A percentile compares a stretch with the other conserved stretches of the same genome.
phyloP scores from a whole-genome alignment of 2,797 vertebrate species.

The Rhodeus uyekii region DNA sequence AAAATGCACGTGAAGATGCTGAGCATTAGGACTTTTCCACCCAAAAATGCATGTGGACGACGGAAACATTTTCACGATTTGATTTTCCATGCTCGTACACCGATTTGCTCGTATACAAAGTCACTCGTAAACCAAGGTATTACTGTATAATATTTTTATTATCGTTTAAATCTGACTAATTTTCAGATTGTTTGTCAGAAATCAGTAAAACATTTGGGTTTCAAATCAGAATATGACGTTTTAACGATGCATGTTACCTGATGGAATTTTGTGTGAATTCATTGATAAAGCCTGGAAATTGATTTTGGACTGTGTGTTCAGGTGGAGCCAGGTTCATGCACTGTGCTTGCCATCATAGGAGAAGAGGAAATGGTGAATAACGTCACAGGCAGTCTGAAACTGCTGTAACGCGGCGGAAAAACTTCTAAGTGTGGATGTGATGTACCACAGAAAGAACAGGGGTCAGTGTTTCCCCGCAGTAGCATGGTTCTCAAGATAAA shows the following conservation, averaged over 20 bases:
- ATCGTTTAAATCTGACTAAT: too few relatives aligned
- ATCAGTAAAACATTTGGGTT: too few relatives aligned
- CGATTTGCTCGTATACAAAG: too few relatives aligned
- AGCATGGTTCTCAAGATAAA: conserved; percentile 58
- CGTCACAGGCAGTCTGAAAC: conserved; percentile 84
- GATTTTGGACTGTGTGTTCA: conserved; percentile 51
- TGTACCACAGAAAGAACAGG: conserved; percentile 63
- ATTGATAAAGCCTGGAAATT: not conserved
- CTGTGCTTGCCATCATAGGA: conserved; percentile 82
- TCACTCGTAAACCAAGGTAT: too few relatives aligned
- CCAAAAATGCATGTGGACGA: too few relatives aligned
- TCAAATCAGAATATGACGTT: too few relatives aligned
- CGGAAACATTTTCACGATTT: too few relatives aligned
- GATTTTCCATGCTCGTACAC: too few relatives aligned
- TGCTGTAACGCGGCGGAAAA: conserved; percentile 56
- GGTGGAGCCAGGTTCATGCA: conserved; percentile 82
- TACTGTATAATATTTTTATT: too few relatives aligned
- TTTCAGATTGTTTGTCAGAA: too few relatives aligned
- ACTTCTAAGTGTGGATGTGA: conserved; percentile 56
- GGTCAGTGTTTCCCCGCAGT: conserved; percentile 66
- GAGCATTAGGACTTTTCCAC: too few relatives aligned
- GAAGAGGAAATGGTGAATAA: conserved; percentile 85
- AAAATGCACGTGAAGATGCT: too few relatives aligned
- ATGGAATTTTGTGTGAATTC: not conserved
- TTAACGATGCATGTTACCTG: not conserved